phyloP scores from a whole-genome alignment of 1,140 invertebrate genomes.

The Lethrus apterus region DNA sequence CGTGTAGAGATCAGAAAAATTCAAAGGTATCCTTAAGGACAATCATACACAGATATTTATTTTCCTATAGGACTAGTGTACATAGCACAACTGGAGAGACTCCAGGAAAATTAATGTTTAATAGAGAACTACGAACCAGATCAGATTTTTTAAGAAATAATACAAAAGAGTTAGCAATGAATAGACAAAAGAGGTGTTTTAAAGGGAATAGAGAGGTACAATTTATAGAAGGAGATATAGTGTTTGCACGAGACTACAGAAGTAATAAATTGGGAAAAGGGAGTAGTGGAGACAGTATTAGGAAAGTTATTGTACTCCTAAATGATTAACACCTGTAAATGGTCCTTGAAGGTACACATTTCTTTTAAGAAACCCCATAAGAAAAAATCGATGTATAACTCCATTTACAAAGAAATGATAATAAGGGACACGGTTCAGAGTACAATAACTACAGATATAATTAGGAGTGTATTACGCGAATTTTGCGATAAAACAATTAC shows the following conservation, averaged over 20 bases:
- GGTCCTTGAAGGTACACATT: too few relatives aligned
- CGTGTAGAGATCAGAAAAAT: slow-evolving; percentile 15
- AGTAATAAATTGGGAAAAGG: not conserved
- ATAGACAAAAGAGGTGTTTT: too few relatives aligned
- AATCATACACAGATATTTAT: slow-evolving; percentile 23
- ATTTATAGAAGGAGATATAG: not conserved
- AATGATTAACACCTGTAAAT: too few relatives aligned
- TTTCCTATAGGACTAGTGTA: slow-evolving; percentile 20
- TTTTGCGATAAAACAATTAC: too few relatives aligned
- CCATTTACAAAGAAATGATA: too few relatives aligned
- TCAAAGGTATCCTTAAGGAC: slow-evolving; percentile 9
- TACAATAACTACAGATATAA: too few relatives aligned
- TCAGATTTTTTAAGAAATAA: not conserved
- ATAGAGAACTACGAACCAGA: not conserved
- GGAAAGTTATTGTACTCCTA: too few relatives aligned
- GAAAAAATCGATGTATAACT: too few relatives aligned
- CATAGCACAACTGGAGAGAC: slow-evolving; percentile 22
- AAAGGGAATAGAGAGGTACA: not conserved
- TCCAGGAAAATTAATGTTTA: not conserved
- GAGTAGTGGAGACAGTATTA: not conserved
- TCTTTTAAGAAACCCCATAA: too few relatives aligned
- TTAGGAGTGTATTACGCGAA: too few relatives aligned
- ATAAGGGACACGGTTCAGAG: too few relatives aligned
- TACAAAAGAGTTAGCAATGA: too few relatives aligned
- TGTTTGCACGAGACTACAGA: not conserved